Evolutionary conservation across 1,140 invertebrate species (phyloP).

Genomic region (Drosophila santomea): DNA sequence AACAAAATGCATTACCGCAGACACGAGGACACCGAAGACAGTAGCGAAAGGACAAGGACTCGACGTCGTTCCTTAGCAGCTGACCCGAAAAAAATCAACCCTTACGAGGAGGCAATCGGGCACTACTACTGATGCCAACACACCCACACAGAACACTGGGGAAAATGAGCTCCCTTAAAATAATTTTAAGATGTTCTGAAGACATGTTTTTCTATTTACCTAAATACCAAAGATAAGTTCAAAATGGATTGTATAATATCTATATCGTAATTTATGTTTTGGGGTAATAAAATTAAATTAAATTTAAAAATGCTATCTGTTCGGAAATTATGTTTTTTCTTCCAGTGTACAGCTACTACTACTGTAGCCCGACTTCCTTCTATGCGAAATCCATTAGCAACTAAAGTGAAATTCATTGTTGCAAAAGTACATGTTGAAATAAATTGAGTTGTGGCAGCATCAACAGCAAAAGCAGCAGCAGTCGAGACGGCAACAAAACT

Average conservation of each 20-base stretch:
- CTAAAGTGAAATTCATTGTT: conserved; percentile 84
- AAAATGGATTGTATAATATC: no score
- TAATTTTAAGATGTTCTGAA: no score
- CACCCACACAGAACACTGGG: conserved; percentile 7
- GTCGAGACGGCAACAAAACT: conserved; percentile 46
- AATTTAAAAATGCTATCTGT: background rate
- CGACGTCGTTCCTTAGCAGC: conserved; percentile 46
- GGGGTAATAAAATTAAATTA: no score
- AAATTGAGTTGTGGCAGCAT: conserved; percentile 79
- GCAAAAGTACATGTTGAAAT: conserved; percentile 83
- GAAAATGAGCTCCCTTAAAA: background rate
- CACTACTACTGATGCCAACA: conserved; percentile 7
- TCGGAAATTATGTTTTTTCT: background rate
- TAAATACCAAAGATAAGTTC: no score
- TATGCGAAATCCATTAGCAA: conserved; percentile 80
- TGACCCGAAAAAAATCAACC: conserved; percentile 49
- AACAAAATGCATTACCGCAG: conserved; percentile 77
- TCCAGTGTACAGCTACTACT: conserved; percentile 3
- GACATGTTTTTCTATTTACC: no score
- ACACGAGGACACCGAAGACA: conserved; percentile 29
- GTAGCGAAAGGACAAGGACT: conserved; percentile 43
- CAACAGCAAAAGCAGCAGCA: conserved; percentile 41
- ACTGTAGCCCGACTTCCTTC: conserved; percentile 57
- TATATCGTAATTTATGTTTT: no score
- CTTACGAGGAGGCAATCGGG: conserved; percentile 32